These are phyloP conservation scores for Boulengeromyrus knoepffleri DNA, from an alignment of 2,113 vertebrate genomes.

Conservation along the genomic window DNA sequence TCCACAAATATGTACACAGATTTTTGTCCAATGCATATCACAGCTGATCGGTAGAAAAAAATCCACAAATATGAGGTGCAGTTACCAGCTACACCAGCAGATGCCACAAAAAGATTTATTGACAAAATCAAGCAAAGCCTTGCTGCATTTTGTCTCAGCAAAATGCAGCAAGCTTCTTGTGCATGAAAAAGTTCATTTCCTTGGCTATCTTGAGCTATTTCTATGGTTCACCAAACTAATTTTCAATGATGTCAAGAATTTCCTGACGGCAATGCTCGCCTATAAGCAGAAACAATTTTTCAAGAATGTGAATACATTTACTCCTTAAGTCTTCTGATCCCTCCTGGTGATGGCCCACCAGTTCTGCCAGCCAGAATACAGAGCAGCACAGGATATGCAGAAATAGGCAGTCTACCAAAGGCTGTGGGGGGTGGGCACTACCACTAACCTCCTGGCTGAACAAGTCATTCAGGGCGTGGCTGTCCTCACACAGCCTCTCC, in stretches of 20 bases:
- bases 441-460: constrained; percentile 62
- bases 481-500: constrained; percentile 48
- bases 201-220: neutral
- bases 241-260: neutral
- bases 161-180: neutral
- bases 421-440: neutral
- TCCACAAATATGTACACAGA: neutral
- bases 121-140: neutral
- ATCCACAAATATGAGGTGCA: neutral
- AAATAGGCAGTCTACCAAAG: too few relatives aligned
- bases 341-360: too few relatives aligned
- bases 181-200: neutral
- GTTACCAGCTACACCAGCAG: neutral
- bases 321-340: neutral
- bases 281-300: neutral
- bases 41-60: neutral
- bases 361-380: too few relatives aligned
- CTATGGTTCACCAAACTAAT: neutral
- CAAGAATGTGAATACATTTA: neutral
- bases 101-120: neutral
- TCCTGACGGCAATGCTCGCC: neutral
- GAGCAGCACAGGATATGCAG: too few relatives aligned
- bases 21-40: neutral
- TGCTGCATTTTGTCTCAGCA: neutral
- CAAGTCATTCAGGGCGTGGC: constrained; percentile 51